Percentiles rank a stretch among this genome's conserved stretches.
Evolutionary conservation across 2,113 vertebrate genomes (phyloP).

Genomic region (Amblyornis subalaris): DNA sequence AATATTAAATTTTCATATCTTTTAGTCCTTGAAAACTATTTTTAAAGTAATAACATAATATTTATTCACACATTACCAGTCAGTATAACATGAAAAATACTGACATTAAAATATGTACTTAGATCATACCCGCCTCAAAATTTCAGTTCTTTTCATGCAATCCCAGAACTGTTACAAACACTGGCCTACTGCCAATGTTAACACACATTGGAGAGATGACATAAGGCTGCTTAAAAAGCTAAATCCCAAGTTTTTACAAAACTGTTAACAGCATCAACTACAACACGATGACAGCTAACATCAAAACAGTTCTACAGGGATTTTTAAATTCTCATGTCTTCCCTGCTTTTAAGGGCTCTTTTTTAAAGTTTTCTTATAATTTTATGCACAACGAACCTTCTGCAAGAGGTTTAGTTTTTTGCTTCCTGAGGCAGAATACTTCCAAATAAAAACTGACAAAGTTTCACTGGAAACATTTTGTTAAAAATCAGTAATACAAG

Average conservation of each 20-base stretch:
- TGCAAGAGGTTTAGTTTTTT: neutral
- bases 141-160: neutral
- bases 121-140: neutral
- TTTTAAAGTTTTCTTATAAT: neutral
- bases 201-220: neutral
- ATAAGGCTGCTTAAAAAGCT: slow-evolving; percentile 29
- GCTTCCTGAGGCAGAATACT: neutral
- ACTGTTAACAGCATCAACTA: slow-evolving; percentile 20
- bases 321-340: neutral
- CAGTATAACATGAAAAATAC: neutral
- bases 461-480: neutral
- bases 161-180: slow-evolving; percentile 7
- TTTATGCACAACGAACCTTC: neutral
- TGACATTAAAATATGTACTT: neutral
- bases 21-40: neutral
- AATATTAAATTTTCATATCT: neutral
- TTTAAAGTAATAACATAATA: neutral
- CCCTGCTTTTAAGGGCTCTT: neutral
- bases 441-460: neutral
- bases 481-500: neutral
- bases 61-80: neutral
- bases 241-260: neutral
- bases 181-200: slow-evolving; percentile 30
- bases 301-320: neutral
- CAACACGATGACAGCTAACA: neutral